These are phyloP conservation scores for Cyanocitta stelleri DNA, from an alignment of 2,113 vertebrate species.

Conservation along the genomic window DNA sequence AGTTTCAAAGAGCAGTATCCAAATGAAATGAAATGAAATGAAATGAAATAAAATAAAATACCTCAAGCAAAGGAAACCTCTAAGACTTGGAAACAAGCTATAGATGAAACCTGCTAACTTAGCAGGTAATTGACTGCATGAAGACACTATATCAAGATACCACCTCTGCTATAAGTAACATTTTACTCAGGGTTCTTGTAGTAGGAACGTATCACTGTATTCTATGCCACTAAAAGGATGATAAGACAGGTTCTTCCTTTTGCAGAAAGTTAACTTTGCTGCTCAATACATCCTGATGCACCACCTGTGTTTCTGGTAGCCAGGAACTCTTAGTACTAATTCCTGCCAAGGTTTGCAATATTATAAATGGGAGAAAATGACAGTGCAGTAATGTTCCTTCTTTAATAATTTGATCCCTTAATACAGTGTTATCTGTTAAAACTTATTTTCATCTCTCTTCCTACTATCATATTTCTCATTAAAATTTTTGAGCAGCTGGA, in stretches of 20 bases:
- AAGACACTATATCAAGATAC: neutral
- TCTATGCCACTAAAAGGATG: neutral
- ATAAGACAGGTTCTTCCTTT: neutral
- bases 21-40: neutral
- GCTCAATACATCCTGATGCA: neutral
- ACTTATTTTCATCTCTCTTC: neutral
- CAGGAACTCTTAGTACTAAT: neutral
- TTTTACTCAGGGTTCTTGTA: neutral
- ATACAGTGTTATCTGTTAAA: neutral
- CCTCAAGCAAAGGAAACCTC: neutral
- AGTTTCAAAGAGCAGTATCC: neutral
- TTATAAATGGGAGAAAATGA: neutral
- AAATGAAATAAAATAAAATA: neutral
- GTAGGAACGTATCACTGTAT: neutral
- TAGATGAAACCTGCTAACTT: neutral
- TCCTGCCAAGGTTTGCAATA: neutral
- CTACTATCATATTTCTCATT: neutral
- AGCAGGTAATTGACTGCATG: neutral
- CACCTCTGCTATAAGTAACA: neutral
- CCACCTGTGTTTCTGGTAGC: neutral
- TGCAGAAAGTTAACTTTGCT: neutral
- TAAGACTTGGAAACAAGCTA: neutral
- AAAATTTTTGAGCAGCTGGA: neutral
- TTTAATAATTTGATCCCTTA: neutral
- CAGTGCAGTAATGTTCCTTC: neutral